phyloP scores from a whole-genome alignment of 2,888 invertebrate species.

The Lepetodrilus schrolli region DNA sequence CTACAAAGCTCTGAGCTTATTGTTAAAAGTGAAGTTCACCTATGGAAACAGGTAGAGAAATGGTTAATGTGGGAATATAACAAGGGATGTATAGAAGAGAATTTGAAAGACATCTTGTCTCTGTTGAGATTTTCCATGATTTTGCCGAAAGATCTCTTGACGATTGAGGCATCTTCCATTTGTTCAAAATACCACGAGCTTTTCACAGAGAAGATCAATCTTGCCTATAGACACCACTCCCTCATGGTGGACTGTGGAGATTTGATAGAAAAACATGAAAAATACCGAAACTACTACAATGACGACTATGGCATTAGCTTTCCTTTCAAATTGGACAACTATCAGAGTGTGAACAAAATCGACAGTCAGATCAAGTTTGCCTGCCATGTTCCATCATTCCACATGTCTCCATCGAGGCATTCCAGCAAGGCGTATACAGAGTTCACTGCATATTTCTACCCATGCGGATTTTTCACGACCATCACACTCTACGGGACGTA shows the following conservation, averaged over 20 bases:
- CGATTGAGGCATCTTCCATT: constrained; percentile 58
- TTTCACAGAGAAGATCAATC: constrained; percentile 55
- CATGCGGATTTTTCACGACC: constrained; percentile 62
- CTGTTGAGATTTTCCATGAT: constrained; percentile 64
- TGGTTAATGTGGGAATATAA: constrained; percentile 58
- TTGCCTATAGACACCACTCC: constrained; percentile 64
- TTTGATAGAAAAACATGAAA: constrained; percentile 41
- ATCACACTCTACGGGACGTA: constrained; percentile 64
- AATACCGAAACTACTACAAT: constrained; percentile 59
- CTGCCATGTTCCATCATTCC: constrained; percentile 51
- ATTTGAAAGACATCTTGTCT: constrained; percentile 54
- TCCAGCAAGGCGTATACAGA: neutral
- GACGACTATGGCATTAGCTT: constrained; percentile 53
- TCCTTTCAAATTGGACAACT: constrained; percentile 55
- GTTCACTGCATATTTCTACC: constrained; percentile 53
- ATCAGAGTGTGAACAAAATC: constrained; percentile 56
- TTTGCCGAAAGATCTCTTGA: constrained; percentile 58
- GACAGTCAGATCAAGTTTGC: constrained; percentile 56
- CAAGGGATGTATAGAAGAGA: constrained; percentile 44
- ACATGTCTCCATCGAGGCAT: constrained; percentile 40
- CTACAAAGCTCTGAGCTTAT: constrained; percentile 63
- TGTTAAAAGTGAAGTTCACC: constrained; percentile 57
- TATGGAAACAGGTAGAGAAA: constrained; percentile 59
- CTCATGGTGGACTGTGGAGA: constrained; percentile 54
- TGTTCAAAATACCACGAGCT: constrained; percentile 44